Percentiles rank a stretch among this genome's conserved stretches.
Conservation (phyloP, 2,113 vertebrate species). For the Gopherus evgoodei region DNA sequence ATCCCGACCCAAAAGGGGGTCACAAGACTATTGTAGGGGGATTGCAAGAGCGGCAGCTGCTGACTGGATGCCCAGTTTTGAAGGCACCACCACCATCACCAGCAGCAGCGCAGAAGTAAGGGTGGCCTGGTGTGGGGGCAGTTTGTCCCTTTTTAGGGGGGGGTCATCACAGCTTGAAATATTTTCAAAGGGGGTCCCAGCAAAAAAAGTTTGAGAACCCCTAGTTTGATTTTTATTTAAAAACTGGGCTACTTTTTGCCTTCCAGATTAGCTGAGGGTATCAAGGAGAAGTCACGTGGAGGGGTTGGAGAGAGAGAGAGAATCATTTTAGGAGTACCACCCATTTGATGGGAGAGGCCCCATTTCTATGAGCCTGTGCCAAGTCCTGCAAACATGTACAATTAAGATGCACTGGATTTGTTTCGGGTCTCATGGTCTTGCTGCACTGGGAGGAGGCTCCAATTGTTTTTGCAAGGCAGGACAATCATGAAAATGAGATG, state of each 20-base stretch:
- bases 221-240: slow-evolving; percentile 11
- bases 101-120: too few species aligned
- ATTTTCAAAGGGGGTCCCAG: too few species aligned
- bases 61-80: too few species aligned
- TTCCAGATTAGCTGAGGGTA: slow-evolving; percentile 30
- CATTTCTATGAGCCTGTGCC: not conserved
- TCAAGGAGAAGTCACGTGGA: not conserved
- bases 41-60: too few species aligned
- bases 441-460: not conserved
- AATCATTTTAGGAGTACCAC: too few species aligned
- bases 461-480: not conserved
- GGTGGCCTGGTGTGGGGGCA: too few species aligned
- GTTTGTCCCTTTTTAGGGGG: too few species aligned
- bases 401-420: rapidly evolving
- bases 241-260: slow-evolving; percentile 33
- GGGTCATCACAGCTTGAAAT: too few species aligned
- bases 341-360: not conserved
- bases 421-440: not conserved
- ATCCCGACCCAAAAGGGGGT: too few species aligned
- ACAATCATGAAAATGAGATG: rapidly evolving
- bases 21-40: too few species aligned
- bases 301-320: not conserved
- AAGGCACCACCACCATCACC: too few species aligned
- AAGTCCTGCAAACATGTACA: rapidly evolving
- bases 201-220: too few species aligned